A percentile compares a stretch with the other conserved stretches of the same genome.
Conservation (phyloP, 2,797 vertebrate genomes). For the Coilia nasus region DNA sequence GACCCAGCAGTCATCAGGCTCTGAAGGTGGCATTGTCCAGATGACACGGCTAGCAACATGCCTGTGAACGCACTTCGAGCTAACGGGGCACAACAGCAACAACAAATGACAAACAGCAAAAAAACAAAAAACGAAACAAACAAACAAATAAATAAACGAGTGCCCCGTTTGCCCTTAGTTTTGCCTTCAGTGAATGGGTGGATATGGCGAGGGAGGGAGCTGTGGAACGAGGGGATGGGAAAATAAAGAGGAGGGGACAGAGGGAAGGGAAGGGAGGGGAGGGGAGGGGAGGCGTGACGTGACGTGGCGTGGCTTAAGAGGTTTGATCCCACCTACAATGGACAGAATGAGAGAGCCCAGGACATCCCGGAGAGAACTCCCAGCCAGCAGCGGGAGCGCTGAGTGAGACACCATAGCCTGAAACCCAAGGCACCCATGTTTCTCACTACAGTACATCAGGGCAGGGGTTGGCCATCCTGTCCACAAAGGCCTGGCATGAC, state of each 20-base stretch:
- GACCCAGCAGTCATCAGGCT: constrained; percentile 46
- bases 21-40: constrained; percentile 39
- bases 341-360: constrained; percentile 78
- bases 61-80: constrained; percentile 22
- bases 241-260: constrained; percentile 34
- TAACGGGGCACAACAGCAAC: constrained; percentile 12
- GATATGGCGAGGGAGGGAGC: constrained; percentile 60
- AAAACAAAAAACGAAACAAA: neutral
- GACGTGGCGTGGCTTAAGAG: constrained; percentile 51
- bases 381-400: constrained; percentile 71
- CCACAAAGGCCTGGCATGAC: neutral
- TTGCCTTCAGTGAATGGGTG: constrained; percentile 40
- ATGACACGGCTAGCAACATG: constrained; percentile 47
- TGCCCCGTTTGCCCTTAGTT: neutral
- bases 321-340: constrained; percentile 78
- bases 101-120: constrained; percentile 2
- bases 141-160: neutral
- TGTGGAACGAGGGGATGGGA: constrained; percentile 35
- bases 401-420: constrained; percentile 68
- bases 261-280: neutral
- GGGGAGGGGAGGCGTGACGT: constrained; percentile 8
- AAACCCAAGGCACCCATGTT: constrained; percentile 48
- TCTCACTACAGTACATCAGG: constrained; percentile 58
- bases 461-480: constrained; percentile 28
- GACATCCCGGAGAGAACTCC: constrained; percentile 74